These are phyloP conservation scores for Actinemys pallida DNA, from an alignment of 2,113 vertebrate species.

Conservation along the genomic window DNA sequence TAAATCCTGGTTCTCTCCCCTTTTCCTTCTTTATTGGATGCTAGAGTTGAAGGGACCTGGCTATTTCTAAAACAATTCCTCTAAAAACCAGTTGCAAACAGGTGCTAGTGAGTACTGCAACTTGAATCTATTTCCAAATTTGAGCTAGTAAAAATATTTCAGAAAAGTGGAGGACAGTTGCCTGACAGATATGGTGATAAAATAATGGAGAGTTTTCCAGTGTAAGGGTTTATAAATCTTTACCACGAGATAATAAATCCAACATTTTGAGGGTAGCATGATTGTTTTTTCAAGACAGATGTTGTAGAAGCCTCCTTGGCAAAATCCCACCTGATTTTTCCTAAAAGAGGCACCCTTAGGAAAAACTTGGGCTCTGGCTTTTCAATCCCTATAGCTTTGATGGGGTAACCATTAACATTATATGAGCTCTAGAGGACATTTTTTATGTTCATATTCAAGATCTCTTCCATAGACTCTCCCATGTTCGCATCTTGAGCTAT, in stretches of 20 bases:
- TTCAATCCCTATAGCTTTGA: not conserved
- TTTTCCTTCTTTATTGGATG: not conserved
- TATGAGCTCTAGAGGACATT: not conserved
- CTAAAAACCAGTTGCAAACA: not conserved
- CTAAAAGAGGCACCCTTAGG: not conserved
- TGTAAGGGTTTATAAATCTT: not conserved
- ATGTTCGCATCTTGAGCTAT: not conserved
- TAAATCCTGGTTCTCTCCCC: not conserved
- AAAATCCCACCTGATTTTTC: not conserved
- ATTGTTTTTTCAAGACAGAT: not conserved
- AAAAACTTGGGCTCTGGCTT: not conserved
- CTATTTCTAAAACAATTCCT: not conserved
- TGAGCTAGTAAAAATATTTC: not conserved
- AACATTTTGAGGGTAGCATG: not conserved
- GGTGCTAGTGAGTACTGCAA: not conserved
- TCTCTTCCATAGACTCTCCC: not conserved
- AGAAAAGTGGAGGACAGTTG: not conserved
- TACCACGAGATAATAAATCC: not conserved
- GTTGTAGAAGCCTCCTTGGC: not conserved
- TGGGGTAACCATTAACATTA: not conserved
- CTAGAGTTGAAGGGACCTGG: not conserved
- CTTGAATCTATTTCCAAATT: not conserved
- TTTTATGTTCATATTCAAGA: not conserved
- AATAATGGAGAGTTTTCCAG: not conserved
- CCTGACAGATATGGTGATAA: not conserved